These are phyloP conservation scores for Nasonia longicornis DNA, from an alignment of 1,140 invertebrate genomes.

Conservation along the genomic window DNA sequence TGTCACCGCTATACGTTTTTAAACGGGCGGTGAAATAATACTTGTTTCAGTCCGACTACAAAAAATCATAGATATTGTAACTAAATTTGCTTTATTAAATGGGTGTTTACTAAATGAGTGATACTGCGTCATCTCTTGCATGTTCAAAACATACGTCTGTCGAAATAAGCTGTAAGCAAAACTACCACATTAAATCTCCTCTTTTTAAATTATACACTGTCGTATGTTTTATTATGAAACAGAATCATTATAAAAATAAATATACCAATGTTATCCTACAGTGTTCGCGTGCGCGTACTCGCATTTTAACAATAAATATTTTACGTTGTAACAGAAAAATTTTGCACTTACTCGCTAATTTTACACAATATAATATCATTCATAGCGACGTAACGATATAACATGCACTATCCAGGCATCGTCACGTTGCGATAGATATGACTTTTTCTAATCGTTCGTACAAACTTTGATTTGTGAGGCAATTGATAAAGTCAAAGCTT, in stretches of 20 bases:
- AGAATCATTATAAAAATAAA: constrained; percentile 17
- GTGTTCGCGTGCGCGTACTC: not conserved
- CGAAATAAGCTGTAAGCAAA: constrained; percentile 28
- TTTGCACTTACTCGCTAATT: not conserved
- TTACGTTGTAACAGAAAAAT: constrained; percentile 10
- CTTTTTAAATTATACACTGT: constrained; percentile 45
- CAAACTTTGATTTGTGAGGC: not conserved
- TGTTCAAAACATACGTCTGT: not conserved
- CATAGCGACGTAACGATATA: too few relatives aligned
- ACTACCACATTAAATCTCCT: constrained; percentile 13
- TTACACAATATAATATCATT: not conserved
- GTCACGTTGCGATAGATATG: too few relatives aligned
- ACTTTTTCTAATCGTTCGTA: not conserved
- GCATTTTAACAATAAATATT: constrained; percentile 29
- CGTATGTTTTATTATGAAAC: constrained; percentile 38
- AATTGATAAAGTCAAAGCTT: too few relatives aligned
- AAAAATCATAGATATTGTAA: constrained; percentile 64
- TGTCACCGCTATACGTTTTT: constrained; percentile 34
- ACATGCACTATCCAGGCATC: too few relatives aligned
- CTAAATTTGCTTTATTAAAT: constrained; percentile 70
- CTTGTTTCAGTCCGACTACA: constrained; percentile 42
- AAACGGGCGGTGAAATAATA: constrained; percentile 31
- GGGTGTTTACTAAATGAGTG: constrained; percentile 66
- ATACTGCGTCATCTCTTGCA: constrained; percentile 40
- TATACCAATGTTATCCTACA: constrained; percentile 26